Evolutionary conservation across 2,113 vertebrate species (phyloP).

Genomic region (Desmodus rotundus): DNA sequence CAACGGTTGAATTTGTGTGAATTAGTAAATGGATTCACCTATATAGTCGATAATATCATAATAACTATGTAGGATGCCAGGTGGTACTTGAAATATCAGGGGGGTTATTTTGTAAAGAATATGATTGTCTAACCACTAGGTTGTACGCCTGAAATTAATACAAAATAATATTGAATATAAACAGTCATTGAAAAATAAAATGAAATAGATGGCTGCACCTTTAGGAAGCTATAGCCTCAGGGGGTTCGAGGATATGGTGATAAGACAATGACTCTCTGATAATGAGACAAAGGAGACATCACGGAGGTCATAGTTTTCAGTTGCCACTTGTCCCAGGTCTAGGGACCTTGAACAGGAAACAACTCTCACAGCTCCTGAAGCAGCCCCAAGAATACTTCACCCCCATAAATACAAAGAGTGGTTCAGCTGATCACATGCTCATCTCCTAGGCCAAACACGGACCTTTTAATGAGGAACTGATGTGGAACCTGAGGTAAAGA

Average conservation of each 20-base stretch:
- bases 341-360: rapidly evolving
- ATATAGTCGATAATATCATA: neutral
- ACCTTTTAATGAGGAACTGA: neutral
- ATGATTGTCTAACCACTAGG: neutral
- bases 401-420: neutral
- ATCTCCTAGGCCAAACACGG: neutral
- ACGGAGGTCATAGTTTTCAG: neutral
- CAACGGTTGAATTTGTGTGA: neutral
- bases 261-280: neutral
- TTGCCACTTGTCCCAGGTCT: neutral
- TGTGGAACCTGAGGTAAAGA: neutral
- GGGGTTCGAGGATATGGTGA: neutral
- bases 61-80: neutral
- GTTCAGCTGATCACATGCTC: neutral
- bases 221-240: neutral
- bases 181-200: neutral
- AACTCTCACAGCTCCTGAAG: neutral
- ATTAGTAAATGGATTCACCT: neutral
- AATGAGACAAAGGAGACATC: neutral
- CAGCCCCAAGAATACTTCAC: neutral
- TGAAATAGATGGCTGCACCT: neutral
- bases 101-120: neutral
- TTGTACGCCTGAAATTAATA: neutral
- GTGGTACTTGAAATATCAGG: neutral
- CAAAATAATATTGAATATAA: neutral